A percentile compares a stretch with the other conserved stretches of the same genome.
Evolutionary conservation across 2,797 vertebrate genomes (phyloP).

Genomic region (Enteromius anoplus): DNA sequence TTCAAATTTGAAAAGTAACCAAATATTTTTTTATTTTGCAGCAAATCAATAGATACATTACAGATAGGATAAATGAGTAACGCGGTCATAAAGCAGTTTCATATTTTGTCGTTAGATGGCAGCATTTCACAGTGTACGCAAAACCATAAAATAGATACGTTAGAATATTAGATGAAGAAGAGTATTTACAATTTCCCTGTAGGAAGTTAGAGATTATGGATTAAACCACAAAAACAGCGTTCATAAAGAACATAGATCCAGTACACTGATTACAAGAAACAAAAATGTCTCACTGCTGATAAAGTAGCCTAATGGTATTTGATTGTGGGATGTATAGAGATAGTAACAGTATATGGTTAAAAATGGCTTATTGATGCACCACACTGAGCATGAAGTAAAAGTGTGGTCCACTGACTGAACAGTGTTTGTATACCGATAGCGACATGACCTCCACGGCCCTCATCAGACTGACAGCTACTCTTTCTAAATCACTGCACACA

Average conservation of each 20-base stretch:
- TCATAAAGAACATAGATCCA: neutral
- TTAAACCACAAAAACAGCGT: neutral
- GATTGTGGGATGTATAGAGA: neutral
- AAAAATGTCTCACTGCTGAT: neutral
- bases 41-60: neutral
- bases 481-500: constrained; percentile 28
- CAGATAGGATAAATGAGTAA: neutral
- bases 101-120: neutral
- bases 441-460: neutral
- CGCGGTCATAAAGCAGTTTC: neutral
- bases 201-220: neutral
- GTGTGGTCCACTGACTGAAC: neutral
- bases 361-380: neutral
- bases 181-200: neutral
- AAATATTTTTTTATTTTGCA: neutral
- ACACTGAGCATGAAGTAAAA: neutral
- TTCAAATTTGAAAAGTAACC: neutral
- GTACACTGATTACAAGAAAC: neutral
- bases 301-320: neutral
- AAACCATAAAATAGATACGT: neutral
- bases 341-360: neutral
- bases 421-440: neutral
- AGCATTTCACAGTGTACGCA: neutral
- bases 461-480: neutral
- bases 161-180: neutral